These are phyloP conservation scores for Montifringilla adamsi DNA, from an alignment of 2,113 vertebrate genomes.

Conservation along the genomic window DNA sequence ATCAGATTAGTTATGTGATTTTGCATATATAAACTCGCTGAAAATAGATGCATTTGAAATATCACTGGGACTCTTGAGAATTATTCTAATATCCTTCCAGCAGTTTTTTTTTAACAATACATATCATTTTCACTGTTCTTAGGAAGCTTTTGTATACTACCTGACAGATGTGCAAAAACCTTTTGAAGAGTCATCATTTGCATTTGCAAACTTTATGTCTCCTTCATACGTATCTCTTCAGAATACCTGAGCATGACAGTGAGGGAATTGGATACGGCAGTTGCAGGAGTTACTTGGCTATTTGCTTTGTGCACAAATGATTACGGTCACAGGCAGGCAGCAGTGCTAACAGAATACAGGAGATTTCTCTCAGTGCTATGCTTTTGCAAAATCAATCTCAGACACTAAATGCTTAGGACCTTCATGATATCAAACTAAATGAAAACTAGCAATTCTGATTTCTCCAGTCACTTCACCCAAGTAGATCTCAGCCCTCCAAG, in stretches of 20 bases:
- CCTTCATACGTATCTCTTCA: not conserved
- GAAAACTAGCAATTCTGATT: not conserved
- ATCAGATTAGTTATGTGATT: not conserved
- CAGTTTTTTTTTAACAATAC: not conserved
- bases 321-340: not conserved
- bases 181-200: not conserved
- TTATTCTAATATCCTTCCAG: not conserved
- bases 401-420: not conserved
- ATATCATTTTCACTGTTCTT: not conserved
- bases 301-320: not conserved
- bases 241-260: not conserved
- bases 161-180: not conserved
- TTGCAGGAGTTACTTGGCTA: not conserved
- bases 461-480: not conserved
- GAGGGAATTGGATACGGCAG: not conserved
- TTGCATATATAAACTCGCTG: constrained; percentile 5
- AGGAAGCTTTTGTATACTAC: not conserved
- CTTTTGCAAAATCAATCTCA: not conserved
- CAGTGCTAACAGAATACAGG: not conserved
- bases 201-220: not conserved
- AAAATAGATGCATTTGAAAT: not conserved
- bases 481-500: not conserved
- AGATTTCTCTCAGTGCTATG: not conserved
- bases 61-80: not conserved
- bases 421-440: not conserved